Evolutionary conservation across 2,113 vertebrate species (phyloP), one percentile per base, ranked within the genome.

Genomic region (Larimichthys polyactis): DNA sequence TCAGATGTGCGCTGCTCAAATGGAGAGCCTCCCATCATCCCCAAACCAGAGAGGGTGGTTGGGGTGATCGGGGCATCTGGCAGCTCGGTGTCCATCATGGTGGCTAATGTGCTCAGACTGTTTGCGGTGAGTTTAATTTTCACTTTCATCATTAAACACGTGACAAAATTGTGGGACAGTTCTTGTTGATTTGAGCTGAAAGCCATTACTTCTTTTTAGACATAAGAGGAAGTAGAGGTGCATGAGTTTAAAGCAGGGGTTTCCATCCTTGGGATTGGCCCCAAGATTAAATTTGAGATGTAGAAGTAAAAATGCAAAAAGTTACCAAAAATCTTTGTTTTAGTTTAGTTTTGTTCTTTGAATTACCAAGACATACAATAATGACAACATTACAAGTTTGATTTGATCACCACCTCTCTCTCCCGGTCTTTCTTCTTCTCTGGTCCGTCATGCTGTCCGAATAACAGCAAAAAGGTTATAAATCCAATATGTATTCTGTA

Each of bases 51-150:
- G 48, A 91, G 96, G 1, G 95, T 97, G 44, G 96, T 97, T 0
- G 97, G 96, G 0, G 97, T 97, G 14, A 97, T 98, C 15, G 97
- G 97, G 0, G 97, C 97, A 0, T 97, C 97, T 0, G 96, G 96
- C 74, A 98, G 97, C 73, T 97, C 94, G 0, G 95, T 96, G 81
- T 96, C 95, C 89, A 98, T 98, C 94, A 97, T 98, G 97, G 97
- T 98, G 70, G 97, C 97, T 89, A 98, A 98, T 3, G 97, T 98
- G 16, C 93, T 98, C 74, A 78, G 97, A 60, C 91, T 98, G 48
- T 98, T 98, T 75, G 91, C 96, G 82, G 97, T 98, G 83, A 95
- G 95, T 80, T 66, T 72, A 22, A 24, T 40, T 24, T 15, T 48
- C 20, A 19, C 12, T n/a, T 36, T 54, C 12, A 22, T 60, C 17